Evolutionary conservation across 2,113 vertebrate species (phyloP), one percentile per base, ranked within the genome.

Genomic region (Oreochromis niloticus): DNA sequence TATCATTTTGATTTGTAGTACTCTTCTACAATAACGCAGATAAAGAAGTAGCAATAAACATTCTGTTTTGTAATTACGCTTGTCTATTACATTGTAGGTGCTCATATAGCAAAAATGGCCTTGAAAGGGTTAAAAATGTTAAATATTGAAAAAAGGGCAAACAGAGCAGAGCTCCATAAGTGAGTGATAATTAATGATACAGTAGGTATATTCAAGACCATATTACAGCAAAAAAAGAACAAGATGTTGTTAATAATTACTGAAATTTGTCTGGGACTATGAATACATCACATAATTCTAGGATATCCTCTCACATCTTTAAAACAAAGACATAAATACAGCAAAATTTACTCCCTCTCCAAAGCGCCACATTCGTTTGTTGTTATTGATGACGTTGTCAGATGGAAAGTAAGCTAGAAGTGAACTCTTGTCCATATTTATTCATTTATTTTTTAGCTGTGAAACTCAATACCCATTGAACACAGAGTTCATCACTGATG

Each of bases 401-500:
- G 13, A 43, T 10, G 10, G 22, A 43, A 63, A 12, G 19, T 41
- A 81, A 55, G 81, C 17, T 10, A 6, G 24, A 22, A 14, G 11
- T 61, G 16, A 12, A 57, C 27, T 27, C 14, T 55, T 50, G 4
- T 19, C 32, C 41, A 7, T 32, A 50, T 75, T 48, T 75, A 78
- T 50, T 75, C 27, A 19, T 50, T 50, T 4, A 12, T 50, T 12
- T 48, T 11, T 75, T 16, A 75, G 41, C 24, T 32, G 43, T 19
- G 0, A 50, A 75, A 75, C 6, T 7, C 43, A 75, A 11, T 75
- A 48, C 24, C 71, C 2, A 39, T 50, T 34, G 4, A 16, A 17
- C 81, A 84, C 19, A 13, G 16, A 63, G n/a, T 63, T 41, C 24
- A 61, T 39, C 19, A 46, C 30, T 61, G 61, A 71, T 81, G 27